These are phyloP conservation scores for Hymenopus coronatus DNA, from an alignment of 2,888 invertebrate species.

Conservation along the genomic window DNA sequence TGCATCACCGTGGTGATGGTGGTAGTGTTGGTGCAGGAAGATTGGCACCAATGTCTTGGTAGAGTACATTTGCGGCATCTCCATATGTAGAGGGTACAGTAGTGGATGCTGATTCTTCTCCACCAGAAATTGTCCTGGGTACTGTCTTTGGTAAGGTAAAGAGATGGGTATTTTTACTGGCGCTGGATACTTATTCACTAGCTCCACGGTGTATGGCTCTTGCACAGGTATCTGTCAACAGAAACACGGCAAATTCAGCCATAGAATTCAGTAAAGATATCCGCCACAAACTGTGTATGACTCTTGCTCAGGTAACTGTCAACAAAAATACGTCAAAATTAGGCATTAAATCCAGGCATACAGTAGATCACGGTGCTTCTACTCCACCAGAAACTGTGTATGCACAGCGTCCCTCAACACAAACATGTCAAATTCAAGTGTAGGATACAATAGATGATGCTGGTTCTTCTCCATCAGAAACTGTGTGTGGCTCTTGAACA, in stretches of 20 bases:
- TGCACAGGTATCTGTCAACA: conserved; percentile 47
- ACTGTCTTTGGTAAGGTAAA: conserved; percentile 44
- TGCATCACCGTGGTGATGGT: conserved; percentile 38
- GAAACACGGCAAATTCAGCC: too few relatives aligned
- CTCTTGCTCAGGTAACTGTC: conserved; percentile 51
- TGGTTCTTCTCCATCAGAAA: conserved; percentile 44
- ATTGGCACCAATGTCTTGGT: conserved; percentile 56
- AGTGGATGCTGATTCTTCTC: conserved; percentile 46
- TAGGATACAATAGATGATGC: conserved; percentile 41
- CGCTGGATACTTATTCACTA: conserved; percentile 19
- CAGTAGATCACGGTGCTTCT: conserved; percentile 38
- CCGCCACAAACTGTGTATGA: conserved; percentile 46
- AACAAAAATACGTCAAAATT: too few relatives aligned
- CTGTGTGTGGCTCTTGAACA: conserved; percentile 52
- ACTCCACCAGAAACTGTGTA: conserved; percentile 44
- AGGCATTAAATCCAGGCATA: too few relatives aligned
- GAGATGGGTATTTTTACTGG: conserved; percentile 26
- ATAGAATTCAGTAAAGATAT: too few relatives aligned
- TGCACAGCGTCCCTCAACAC: conserved; percentile 47
- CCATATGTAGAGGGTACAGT: conserved; percentile 38
- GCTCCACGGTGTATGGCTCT: conserved; percentile 49
- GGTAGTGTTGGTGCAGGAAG: conserved; percentile 43
- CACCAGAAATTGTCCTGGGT: conserved; percentile 43
- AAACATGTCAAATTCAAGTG: not conserved
- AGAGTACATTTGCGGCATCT: conserved; percentile 45